Evolutionary conservation across 2,113 vertebrate species (phyloP), one percentile per base, ranked within the genome.

Genomic region (Urocitellus parryii): DNA sequence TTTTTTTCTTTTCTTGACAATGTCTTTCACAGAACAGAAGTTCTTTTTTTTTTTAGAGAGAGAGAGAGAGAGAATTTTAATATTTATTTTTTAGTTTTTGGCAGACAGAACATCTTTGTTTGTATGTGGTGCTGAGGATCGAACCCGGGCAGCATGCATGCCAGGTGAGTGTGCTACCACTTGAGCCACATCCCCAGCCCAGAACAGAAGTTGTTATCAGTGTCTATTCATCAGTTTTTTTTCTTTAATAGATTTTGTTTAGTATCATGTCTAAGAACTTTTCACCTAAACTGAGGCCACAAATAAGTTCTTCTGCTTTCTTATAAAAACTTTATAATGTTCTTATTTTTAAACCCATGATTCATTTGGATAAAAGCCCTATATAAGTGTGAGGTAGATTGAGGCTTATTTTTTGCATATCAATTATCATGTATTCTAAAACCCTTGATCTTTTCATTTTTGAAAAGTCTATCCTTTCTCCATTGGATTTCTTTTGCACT

Each of bases 231-330:
- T 53, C 29, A 58, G 20, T 39, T 76, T 67, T 53, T 53, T 53
- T 93, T 67, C 34, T 86, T 74, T 34, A 48, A 77, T 29, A 27
- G 17, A 63, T 53, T 76, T 0, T 63, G 67, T 45, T 91, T 91
- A 39, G 39, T 82, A 29, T 63, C 61, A 58, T 67, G 25, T 67
- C 48, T 72, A 83, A 87, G 68, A 96, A 65, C 34, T 58, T 39
- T 76, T 94, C 65, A 85, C 73, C 18, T 91, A 87, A 81, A 76
- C 42, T 70, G 45, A 82, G 9, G 27, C 81, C 34, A 83, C 34
- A 77, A 94, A 86, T 45, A 76, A 32, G 22, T 79, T 93, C n/a
- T 92, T 45, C 24, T 77, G 58, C 61, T 92, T 96, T 82, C 17
- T 77, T 72, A 34, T 79, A 85, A n/a, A n/a, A n/a, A n/a, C n/a